Conservation (phyloP, 2,797 vertebrate genomes). For the Perodicticus potto region DNA sequence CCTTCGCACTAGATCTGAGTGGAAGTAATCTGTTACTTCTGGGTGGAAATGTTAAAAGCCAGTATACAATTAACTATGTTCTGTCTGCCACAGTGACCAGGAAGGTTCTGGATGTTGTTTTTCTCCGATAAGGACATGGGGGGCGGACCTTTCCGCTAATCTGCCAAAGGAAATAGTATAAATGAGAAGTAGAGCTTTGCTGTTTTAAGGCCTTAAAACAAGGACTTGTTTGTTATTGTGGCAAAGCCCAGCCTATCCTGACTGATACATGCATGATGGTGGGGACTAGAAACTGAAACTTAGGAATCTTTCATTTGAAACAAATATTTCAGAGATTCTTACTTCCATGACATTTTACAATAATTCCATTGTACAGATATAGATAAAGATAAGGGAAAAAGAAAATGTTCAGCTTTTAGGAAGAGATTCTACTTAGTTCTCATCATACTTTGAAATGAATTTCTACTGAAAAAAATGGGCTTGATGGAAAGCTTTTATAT, state of each 20-base stretch:
- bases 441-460: background rate
- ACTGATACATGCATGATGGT: background rate
- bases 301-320: background rate
- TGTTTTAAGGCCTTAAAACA: background rate
- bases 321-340: background rate
- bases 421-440: background rate
- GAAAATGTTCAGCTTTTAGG: background rate
- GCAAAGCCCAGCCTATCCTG: background rate
- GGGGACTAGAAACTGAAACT: background rate
- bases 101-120: background rate
- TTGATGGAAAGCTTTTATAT: constrained; percentile 51
- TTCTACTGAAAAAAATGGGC: background rate
- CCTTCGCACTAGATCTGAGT: background rate
- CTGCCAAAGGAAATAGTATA: background rate
- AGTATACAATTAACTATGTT: background rate
- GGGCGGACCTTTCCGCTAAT: background rate
- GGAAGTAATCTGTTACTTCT: background rate
- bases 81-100: background rate
- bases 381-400: background rate
- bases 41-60: background rate
- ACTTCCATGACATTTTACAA: background rate
- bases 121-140: background rate
- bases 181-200: background rate
- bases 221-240: background rate
- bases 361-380: background rate